Conservation (phyloP, 2,113 vertebrate genomes). For the Mesoclemmys tuberculata region DNA sequence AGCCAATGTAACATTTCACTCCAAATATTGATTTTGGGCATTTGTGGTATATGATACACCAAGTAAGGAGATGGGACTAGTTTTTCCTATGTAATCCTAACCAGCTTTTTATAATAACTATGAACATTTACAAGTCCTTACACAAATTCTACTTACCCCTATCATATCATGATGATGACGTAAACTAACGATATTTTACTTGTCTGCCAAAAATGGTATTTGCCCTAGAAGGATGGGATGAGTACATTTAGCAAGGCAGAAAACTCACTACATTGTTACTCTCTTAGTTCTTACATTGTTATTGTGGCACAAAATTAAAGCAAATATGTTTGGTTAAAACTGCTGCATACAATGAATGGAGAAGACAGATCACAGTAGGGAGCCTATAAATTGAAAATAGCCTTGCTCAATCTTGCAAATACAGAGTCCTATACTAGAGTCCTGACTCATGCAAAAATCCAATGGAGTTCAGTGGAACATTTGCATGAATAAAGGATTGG, state of each 20-base stretch:
- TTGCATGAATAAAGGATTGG: conserved; percentile 56
- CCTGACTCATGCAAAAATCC: conserved; percentile 14
- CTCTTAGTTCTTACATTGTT: not conserved
- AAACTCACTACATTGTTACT: not conserved
- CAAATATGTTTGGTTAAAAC: not conserved
- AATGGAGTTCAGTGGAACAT: conserved; percentile 59
- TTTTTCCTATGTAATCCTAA: not conserved
- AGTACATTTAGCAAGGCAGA: not conserved
- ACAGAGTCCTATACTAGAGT: conserved; percentile 13
- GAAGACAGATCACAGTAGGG: not conserved
- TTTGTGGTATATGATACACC: conserved; percentile 4
- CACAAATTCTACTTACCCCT: conserved; percentile 9
- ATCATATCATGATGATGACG: conserved; percentile 30
- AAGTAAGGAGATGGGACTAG: conserved; percentile 34
- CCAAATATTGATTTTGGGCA: not conserved
- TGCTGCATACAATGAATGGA: not conserved
- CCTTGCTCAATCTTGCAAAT: conserved; percentile 24
- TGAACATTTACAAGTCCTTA: conserved; percentile 10
- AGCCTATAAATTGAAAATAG: conserved; percentile 53
- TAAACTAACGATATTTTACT: conserved; percentile 37
- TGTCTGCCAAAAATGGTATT: not conserved
- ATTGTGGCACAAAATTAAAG: not conserved
- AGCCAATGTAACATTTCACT: conserved; percentile 30
- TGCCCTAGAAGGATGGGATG: not conserved
- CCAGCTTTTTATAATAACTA: conserved; percentile 6